Percentiles rank a stretch among this genome's conserved stretches.
Evolutionary conservation across 2,113 vertebrate genomes (phyloP).

Genomic region (crab-eating macaque (Macaca fascicularis)): T2T-MFA8v1.1 NC_088375.1:30654001-30654500

Average conservation of each 20-base stretch:
- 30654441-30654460: neutral
- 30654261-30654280: neutral
- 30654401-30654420: neutral
- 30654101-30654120: neutral
- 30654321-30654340: neutral
- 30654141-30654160: neutral
- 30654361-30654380: neutral
- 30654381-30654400: neutral
- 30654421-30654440: neutral
- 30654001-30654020: slow-evolving; percentile 41
- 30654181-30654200: neutral
- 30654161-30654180: neutral
- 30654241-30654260: neutral
- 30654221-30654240: neutral
- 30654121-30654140: neutral
- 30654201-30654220: neutral
- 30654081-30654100: neutral
- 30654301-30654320: neutral
- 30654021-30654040: neutral
- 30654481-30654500: neutral
- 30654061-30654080: neutral
- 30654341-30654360: neutral
- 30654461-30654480: neutral
- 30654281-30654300: neutral
- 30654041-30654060: slow-evolving; percentile 2